These are phyloP conservation scores for Vespertilio murinus DNA, from an alignment of 2,797 vertebrate species.

Conservation along the genomic window DNA sequence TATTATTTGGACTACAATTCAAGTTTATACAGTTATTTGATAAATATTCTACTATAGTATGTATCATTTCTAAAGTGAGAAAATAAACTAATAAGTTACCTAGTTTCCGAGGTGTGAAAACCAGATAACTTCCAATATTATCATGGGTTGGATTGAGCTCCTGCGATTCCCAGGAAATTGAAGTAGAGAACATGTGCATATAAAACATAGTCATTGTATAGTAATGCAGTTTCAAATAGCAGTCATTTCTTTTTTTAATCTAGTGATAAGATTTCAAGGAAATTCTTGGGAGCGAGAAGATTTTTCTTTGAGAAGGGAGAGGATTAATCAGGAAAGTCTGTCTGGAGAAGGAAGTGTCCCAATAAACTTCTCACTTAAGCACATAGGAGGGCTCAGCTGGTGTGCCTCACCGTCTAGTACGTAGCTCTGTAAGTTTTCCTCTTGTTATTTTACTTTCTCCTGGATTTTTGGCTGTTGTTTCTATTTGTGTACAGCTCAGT, in stretches of 20 bases:
- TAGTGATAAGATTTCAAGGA: not conserved
- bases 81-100: not conserved
- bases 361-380: not conserved
- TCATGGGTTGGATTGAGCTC: not conserved
- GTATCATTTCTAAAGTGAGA: not conserved
- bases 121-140: not conserved
- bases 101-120: not conserved
- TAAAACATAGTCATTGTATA: not conserved
- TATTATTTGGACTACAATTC: not conserved
- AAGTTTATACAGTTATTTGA: not conserved
- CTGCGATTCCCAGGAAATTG: not conserved
- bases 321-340: not conserved
- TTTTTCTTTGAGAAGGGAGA: conserved; percentile 10
- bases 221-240: not conserved
- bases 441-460: not conserved
- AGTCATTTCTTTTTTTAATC: not conserved
- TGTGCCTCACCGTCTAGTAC: not conserved
- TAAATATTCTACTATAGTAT: conserved; percentile 10
- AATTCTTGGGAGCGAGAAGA: not conserved
- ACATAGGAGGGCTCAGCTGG: not conserved
- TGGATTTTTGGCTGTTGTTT: not conserved
- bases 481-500: not conserved
- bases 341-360: not conserved
- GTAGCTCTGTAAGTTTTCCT: not conserved
- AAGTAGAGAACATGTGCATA: not conserved